phyloP scores from a whole-genome alignment of 2,888 invertebrate species.

The Zelleria hepariella region DNA sequence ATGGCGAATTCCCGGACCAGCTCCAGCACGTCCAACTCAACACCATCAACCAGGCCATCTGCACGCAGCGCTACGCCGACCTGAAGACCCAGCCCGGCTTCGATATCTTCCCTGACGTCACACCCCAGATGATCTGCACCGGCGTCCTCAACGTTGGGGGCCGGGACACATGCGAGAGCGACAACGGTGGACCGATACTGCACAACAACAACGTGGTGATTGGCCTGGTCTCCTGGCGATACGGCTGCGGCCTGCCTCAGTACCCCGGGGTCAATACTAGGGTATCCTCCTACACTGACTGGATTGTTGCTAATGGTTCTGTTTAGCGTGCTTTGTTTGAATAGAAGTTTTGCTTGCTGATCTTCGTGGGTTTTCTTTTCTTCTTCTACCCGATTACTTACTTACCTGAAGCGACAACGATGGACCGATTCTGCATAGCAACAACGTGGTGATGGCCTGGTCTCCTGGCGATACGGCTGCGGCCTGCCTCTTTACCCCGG shows the following conservation, averaged over 20 bases:
- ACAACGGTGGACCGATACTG: slow-evolving; percentile 41
- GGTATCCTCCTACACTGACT: slow-evolving; percentile 21
- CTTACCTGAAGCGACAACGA: slow-evolving; percentile 37
- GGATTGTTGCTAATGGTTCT: slow-evolving; percentile 12
- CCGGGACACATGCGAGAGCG: slow-evolving; percentile 26
- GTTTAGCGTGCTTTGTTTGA: no score
- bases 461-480: slow-evolving; percentile 51
- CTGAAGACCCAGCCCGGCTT: slow-evolving; percentile 9
- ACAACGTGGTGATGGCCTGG: slow-evolving; percentile 37
- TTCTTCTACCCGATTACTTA: no score
- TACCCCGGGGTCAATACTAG: slow-evolving; percentile 54
- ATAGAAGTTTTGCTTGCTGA: no score
- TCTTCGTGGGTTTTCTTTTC: no score
- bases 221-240: slow-evolving; percentile 52
- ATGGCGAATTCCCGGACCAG: slow-evolving; percentile 8
- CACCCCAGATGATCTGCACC: slow-evolving; percentile 20
- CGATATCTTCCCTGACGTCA: slow-evolving; percentile 10
- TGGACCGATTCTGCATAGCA: slow-evolving; percentile 36
- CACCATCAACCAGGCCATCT: slow-evolving; percentile 22
- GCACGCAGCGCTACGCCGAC: slow-evolving; percentile 19
- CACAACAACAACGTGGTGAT: slow-evolving; percentile 33
- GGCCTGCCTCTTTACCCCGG: slow-evolving; percentile 47
- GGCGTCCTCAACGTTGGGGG: slow-evolving; percentile 15
- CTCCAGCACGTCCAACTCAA: slow-evolving; percentile 18
- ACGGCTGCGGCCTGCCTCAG: slow-evolving; percentile 40